These are phyloP conservation scores for Ormia ochracea DNA, from an alignment of 2,888 invertebrate genomes.

Conservation along the genomic window DNA sequence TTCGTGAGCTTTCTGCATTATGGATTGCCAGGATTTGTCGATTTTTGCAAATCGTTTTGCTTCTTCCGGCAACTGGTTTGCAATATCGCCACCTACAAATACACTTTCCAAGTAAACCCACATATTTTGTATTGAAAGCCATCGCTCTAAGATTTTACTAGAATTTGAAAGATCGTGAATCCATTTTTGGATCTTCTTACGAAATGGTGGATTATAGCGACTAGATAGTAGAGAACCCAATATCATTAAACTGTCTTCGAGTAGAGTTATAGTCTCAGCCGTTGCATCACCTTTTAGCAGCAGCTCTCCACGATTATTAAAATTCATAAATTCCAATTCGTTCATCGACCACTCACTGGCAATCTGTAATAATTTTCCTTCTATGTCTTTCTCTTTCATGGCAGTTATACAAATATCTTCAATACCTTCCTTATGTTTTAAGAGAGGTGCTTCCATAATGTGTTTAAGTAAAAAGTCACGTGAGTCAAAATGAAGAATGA, in stretches of 20 bases:
- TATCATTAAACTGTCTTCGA: constrained; percentile 98
- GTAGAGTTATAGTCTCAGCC: constrained; percentile 93
- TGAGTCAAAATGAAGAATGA: constrained; percentile 92
- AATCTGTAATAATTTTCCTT: constrained; percentile 94
- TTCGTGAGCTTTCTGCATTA: constrained; percentile 97
- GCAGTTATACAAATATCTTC: constrained; percentile 99
- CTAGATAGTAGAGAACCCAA: constrained; percentile 95
- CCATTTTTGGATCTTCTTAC: constrained; percentile 97
- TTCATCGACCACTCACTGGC: constrained; percentile 97
- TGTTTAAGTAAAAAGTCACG: constrained; percentile 96
- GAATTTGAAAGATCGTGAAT: constrained; percentile 95
- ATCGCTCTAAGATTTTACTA: constrained; percentile 96
- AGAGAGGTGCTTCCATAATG: constrained; percentile 93
- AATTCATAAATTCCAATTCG: constrained; percentile 94
- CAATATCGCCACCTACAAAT: constrained; percentile 98
- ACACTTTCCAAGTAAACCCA: constrained; percentile 99
- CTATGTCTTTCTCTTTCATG: constrained; percentile 98
- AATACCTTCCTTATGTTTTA: constrained; percentile 97
- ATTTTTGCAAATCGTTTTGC: constrained; percentile 96
- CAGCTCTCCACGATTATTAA: constrained; percentile 95
- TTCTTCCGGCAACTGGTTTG: constrained; percentile 97
- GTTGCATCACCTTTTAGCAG: constrained; percentile 94
- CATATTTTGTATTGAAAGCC: constrained; percentile 97
- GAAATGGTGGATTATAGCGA: constrained; percentile 96
- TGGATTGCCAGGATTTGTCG: constrained; percentile 98